Base-by-base conservation (phyloP, 2,113 vertebrate species). In the Erythrocercus mccallii region DNA sequence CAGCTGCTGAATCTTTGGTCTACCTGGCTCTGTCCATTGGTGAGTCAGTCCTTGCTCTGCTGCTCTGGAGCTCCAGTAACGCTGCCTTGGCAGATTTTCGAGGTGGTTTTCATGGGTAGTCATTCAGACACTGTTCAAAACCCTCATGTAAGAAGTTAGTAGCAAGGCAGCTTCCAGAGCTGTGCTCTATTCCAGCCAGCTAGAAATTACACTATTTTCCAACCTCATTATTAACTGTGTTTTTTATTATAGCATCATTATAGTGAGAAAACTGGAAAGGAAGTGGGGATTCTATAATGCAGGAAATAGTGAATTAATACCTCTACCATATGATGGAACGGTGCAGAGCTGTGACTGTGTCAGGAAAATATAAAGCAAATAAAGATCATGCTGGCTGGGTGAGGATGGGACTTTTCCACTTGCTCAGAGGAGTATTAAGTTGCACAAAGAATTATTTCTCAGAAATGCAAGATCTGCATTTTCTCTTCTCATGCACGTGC, bases 241-340 rank as follows among this genome's bases (percentile, higher is more conserved):
- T 92, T 96, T 97, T 96, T 97, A 97, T 96, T 96, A 95, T 28
- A 81, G 85, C 90, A 92, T 96, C 90, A 86, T 91, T 90, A 90
- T 54, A 86, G 94, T 96, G 95, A 96, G 95, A 97, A 96, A 94
- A 92, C 90, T 96, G 93, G 93, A 95, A 88, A 88, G 93, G 94
- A 97, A 97, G 85, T 33, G 28, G 42, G 56, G 90, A 95, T 95
- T 96, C 90, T 95, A 93, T 94, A 95, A 96, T 93, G 69, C 76
- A 94, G 96, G 95, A 96, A 97, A 92, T 45, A 90, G 94, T 74
- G 95, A 94, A 96, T 95, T 92, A 96, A 93, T 97, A 95, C 94
- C 88, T 96, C 69, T 86, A 45, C 76, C 60, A 40, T 88, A 92
- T 33, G 90, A 94, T 83, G 81, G 93, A 95, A 64, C 0, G 0